Evolutionary conservation across 2,797 vertebrate species (phyloP).

Genomic region (Falco columbarius): DNA sequence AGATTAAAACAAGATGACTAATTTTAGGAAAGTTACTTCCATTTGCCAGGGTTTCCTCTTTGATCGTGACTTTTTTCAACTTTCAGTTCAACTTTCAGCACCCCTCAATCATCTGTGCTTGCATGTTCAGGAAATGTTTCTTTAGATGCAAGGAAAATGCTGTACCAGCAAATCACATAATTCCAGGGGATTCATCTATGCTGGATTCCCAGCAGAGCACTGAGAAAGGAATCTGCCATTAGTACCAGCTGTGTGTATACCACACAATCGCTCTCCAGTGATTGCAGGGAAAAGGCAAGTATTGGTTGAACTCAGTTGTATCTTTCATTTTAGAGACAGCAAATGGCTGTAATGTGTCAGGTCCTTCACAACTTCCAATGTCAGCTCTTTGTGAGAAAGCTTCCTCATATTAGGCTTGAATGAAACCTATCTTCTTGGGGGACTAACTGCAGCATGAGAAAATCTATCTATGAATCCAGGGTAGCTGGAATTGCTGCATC

Average conservation of each 20-base stretch:
- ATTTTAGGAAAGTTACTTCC: not conserved
- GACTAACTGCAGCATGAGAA: not conserved
- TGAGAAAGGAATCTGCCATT: constrained; percentile 38
- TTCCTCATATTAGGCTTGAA: not conserved
- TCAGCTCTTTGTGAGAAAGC: not conserved
- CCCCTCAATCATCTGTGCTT: not conserved
- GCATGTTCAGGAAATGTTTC: not conserved
- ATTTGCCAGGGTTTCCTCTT: not conserved
- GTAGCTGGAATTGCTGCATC: not conserved
- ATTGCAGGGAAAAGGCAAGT: constrained; percentile 12
- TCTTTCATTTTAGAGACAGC: constrained; percentile 13
- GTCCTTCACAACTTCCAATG: not conserved
- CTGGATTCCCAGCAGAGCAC: constrained; percentile 41
- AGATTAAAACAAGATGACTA: not conserved
- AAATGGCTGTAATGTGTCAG: not conserved
- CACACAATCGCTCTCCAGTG: constrained; percentile 33
- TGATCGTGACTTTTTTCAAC: not conserved
- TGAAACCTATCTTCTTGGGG: not conserved
- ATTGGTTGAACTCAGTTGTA: not conserved
- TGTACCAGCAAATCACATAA: constrained; percentile 18
- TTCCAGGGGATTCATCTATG: constrained; percentile 41
- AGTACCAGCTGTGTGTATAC: constrained; percentile 52
- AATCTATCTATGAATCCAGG: not conserved
- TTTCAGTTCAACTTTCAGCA: not conserved
- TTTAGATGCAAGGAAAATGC: constrained; percentile 29